Conservation (phyloP, 2,888 invertebrate genomes). For the Sinotaia quadrata region DNA sequence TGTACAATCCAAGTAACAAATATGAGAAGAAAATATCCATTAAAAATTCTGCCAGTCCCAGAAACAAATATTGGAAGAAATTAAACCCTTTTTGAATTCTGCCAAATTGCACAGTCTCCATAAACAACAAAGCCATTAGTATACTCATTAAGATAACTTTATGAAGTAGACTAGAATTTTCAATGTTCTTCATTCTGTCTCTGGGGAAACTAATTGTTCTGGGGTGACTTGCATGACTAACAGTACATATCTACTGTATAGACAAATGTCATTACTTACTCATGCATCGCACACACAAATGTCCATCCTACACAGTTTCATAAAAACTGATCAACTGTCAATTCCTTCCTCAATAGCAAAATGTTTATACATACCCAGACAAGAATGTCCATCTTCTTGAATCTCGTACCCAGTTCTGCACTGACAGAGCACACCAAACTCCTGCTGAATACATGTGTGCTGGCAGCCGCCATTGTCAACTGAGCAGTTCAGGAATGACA, state of each 20-base stretch:
- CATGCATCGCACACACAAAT: neutral
- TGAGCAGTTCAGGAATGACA: conserved; percentile 15
- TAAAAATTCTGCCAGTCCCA: too few relatives aligned
- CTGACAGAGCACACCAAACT: conserved; percentile 40
- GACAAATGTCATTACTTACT: neutral
- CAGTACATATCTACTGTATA: neutral
- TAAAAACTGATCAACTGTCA: neutral
- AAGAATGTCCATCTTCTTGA: conserved; percentile 43
- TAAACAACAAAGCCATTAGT: too few relatives aligned
- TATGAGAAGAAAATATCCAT: too few relatives aligned
- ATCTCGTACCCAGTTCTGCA: conserved; percentile 48
- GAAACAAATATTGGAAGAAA: too few relatives aligned
- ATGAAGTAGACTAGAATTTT: too few relatives aligned
- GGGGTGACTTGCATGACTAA: neutral
- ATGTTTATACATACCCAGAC: conserved; percentile 44
- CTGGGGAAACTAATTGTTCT: neutral
- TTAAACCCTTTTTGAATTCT: too few relatives aligned
- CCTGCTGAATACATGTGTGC: conserved; percentile 39
- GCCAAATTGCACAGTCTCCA: too few relatives aligned
- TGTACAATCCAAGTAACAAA: too few relatives aligned
- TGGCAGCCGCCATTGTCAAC: conserved; percentile 42
- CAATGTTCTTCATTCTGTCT: too few relatives aligned
- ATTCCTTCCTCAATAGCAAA: neutral
- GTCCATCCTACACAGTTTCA: neutral
- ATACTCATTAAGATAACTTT: too few relatives aligned